phyloP scores from a whole-genome alignment of 2,888 invertebrate species.

The Charanyca ferruginea region DNA sequence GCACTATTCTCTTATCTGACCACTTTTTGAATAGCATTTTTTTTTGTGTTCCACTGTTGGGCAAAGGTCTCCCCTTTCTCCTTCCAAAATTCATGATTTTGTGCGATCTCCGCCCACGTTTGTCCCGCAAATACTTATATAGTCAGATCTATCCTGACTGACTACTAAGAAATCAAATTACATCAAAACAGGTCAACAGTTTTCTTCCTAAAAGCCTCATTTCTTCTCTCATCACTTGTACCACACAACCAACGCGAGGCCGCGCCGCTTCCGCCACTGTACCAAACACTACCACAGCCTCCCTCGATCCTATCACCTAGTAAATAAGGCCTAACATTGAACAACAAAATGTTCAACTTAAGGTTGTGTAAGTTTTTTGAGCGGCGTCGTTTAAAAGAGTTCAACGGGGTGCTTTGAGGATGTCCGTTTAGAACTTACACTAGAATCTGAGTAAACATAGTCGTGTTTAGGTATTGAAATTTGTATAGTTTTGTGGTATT shows the following conservation, averaged over 20 bases:
- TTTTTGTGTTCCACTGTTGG: too few relatives aligned
- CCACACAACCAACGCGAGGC: constrained; percentile 76
- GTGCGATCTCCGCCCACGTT: too few relatives aligned
- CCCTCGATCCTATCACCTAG: constrained; percentile 53
- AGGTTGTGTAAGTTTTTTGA: constrained; percentile 68
- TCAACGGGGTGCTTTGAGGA: constrained; percentile 81
- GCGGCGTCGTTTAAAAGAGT: constrained; percentile 79
- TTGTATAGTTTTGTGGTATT: background rate
- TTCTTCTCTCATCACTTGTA: constrained; percentile 61
- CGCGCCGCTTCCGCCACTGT: constrained; percentile 78
- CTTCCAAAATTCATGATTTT: too few relatives aligned
- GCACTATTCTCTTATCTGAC: too few relatives aligned
- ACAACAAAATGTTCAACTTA: constrained; percentile 13
- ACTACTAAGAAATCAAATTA: background rate
- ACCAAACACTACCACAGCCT: constrained; percentile 61
- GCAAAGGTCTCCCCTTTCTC: too few relatives aligned
- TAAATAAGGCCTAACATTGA: constrained; percentile 57
- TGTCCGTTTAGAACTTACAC: constrained; percentile 71
- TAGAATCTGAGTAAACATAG: constrained; percentile 55
- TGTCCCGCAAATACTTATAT: too few relatives aligned
- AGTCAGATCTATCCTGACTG: too few relatives aligned
- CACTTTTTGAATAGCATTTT: too few relatives aligned
- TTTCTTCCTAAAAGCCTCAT: constrained; percentile 42
- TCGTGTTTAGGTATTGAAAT: constrained; percentile 11
- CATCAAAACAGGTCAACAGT: background rate